These are phyloP conservation scores for Porites evermanni DNA, from an alignment of 92 coral and sea anemone species.

Conservation along the genomic window DNA sequence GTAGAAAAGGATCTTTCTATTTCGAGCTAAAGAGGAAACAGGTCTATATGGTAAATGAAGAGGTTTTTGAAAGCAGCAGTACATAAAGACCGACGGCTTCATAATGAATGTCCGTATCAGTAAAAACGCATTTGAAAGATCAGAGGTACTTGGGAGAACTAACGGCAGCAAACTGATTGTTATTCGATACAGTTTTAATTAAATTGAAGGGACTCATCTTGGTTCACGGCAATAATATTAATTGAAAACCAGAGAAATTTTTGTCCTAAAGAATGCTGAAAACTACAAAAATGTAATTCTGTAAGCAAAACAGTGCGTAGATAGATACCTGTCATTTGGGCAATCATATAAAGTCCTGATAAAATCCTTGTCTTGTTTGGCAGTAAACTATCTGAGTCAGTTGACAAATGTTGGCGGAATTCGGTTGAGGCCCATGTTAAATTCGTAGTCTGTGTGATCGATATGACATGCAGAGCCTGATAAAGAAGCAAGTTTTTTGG, in stretches of 20 bases:
- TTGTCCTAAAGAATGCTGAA: background rate
- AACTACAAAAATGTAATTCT: constrained; percentile 30
- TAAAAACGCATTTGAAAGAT: too few relatives aligned
- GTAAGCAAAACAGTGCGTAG: background rate
- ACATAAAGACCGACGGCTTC: too few relatives aligned
- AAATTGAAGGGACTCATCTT: constrained; percentile 3
- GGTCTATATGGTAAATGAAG: too few relatives aligned
- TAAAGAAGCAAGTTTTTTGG: background rate
- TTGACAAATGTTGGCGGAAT: background rate
- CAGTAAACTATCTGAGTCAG: background rate
- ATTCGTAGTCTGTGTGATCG: background rate
- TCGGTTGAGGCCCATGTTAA: background rate
- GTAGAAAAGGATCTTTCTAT: background rate
- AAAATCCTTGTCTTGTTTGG: too few relatives aligned
- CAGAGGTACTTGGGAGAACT: background rate
- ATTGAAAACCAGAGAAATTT: constrained; percentile 22
- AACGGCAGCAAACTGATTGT: background rate
- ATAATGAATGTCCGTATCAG: too few relatives aligned
- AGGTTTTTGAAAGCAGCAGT: too few relatives aligned
- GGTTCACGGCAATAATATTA: constrained; percentile 18
- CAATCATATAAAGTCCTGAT: background rate
- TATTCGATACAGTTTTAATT: background rate
- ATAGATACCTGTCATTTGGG: constrained; percentile 39
- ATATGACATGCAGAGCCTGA: background rate
- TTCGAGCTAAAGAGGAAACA: too few relatives aligned